phyloP scores from a whole-genome alignment of 2,888 invertebrate species.

The Linyphia triangularis region DNA sequence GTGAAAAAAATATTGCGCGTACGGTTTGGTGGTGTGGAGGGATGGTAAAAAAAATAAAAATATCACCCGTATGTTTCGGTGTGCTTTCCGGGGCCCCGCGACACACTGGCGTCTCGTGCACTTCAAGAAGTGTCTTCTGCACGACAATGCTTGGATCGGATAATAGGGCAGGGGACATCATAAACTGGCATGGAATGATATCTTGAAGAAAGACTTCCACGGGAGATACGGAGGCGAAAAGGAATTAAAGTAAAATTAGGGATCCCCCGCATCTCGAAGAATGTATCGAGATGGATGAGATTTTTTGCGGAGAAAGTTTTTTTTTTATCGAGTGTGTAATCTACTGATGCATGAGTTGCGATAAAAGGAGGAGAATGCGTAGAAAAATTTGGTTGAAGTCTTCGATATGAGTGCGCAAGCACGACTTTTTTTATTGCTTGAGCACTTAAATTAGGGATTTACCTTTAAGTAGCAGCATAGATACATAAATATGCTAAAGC shows the following conservation, averaged over 20 bases:
- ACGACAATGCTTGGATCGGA: not conserved
- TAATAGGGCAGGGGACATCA: not conserved
- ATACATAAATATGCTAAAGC: no score
- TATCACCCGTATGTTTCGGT: conserved; percentile 10
- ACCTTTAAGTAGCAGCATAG: no score
- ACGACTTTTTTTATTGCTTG: no score
- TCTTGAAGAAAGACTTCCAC: not conserved
- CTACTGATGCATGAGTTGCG: not conserved
- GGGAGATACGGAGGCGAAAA: not conserved
- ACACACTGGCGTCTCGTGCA: not conserved
- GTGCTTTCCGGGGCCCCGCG: not conserved
- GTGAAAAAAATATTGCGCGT: not conserved
- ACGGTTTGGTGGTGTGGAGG: conserved; percentile 1
- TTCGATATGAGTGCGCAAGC: no score
- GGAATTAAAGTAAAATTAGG: not conserved
- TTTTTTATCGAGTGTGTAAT: not conserved
- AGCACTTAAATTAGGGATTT: no score
- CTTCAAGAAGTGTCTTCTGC: not conserved
- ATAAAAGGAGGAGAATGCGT: not conserved
- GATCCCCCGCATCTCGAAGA: not conserved
- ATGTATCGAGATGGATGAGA: not conserved
- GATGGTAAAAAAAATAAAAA: not conserved
- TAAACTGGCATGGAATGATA: not conserved
- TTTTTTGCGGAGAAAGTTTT: no score
- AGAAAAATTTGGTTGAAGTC: no score